Percentiles rank a stretch among this genome's conserved stretches.
These are phyloP conservation scores for Garrulus glandarius DNA, from an alignment of 2,797 vertebrate species.

Conservation along the genomic window DNA sequence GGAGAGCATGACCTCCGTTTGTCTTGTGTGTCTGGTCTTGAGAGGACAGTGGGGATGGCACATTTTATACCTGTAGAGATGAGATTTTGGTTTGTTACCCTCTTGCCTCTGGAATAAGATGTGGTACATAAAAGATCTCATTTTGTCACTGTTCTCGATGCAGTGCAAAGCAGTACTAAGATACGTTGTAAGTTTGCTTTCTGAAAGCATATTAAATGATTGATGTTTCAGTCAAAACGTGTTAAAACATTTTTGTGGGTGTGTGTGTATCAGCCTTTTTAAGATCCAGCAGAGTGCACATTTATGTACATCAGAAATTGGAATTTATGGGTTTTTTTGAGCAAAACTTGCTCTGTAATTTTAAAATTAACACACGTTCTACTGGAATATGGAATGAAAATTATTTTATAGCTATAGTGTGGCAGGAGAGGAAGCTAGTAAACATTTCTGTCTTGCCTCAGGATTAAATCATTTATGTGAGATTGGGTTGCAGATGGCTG, in stretches of 20 bases:
- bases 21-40: background rate
- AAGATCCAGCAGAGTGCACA: background rate
- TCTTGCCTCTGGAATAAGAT: background rate
- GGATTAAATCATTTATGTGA: background rate
- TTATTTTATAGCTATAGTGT: background rate
- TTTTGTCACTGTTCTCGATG: background rate
- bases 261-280: background rate
- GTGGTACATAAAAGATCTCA: background rate
- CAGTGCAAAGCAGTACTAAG: background rate
- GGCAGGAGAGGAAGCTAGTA: background rate
- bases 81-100: background rate
- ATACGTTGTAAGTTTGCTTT: background rate
- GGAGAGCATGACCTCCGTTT: background rate
- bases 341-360: background rate
- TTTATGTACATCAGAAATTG: background rate
- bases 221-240: background rate
- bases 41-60: background rate
- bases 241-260: background rate
- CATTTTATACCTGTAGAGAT: background rate
- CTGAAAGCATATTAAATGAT: background rate
- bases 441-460: rapidly evolving
- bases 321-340: background rate
- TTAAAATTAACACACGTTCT: background rate
- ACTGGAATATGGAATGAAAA: background rate
- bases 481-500: background rate